These are phyloP conservation scores for Paramuricea clavata DNA, from an alignment of 92 coral and sea anemone species.

Conservation along the genomic window DNA sequence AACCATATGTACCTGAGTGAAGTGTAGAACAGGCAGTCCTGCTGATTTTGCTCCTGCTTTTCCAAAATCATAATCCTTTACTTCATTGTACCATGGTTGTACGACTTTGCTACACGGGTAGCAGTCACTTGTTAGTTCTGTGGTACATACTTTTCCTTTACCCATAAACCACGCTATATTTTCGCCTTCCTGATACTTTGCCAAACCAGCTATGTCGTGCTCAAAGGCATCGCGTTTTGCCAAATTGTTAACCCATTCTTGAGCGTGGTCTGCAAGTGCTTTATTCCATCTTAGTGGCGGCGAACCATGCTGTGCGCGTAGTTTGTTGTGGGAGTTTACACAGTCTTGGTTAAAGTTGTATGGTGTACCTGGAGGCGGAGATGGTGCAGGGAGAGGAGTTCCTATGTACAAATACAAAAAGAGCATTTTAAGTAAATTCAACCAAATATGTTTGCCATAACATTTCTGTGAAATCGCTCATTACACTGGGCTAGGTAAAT, in stretches of 20 bases:
- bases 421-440: neutral
- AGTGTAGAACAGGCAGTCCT: slow-evolving; percentile 75
- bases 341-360: slow-evolving; percentile 72
- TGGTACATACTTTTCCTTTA: slow-evolving; percentile 84
- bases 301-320: slow-evolving; percentile 90
- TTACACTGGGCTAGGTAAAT: too few relatives aligned
- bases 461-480: too few relatives aligned
- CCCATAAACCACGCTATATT: slow-evolving; percentile 92
- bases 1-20: slow-evolving; percentile 89
- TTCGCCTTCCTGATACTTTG: slow-evolving; percentile 75
- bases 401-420: neutral
- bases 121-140: slow-evolving; percentile 81
- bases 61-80: slow-evolving; percentile 82
- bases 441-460: too few relatives aligned
- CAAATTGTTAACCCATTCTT: slow-evolving; percentile 90
- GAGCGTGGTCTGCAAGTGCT: slow-evolving; percentile 87
- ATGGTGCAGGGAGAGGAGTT: neutral
- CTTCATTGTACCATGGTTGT: slow-evolving; percentile 94
- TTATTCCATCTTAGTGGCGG: slow-evolving; percentile 90
- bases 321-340: slow-evolving; percentile 86
- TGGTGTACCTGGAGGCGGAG: neutral
- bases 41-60: slow-evolving; percentile 70
- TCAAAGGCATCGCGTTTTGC: slow-evolving; percentile 82
- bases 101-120: slow-evolving; percentile 91
- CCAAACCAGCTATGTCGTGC: slow-evolving; percentile 71